Evolutionary conservation across 1,140 invertebrate genomes (phyloP), one percentile per base, ranked within the genome.

Genomic region (Liolophura sinensis): DNA sequence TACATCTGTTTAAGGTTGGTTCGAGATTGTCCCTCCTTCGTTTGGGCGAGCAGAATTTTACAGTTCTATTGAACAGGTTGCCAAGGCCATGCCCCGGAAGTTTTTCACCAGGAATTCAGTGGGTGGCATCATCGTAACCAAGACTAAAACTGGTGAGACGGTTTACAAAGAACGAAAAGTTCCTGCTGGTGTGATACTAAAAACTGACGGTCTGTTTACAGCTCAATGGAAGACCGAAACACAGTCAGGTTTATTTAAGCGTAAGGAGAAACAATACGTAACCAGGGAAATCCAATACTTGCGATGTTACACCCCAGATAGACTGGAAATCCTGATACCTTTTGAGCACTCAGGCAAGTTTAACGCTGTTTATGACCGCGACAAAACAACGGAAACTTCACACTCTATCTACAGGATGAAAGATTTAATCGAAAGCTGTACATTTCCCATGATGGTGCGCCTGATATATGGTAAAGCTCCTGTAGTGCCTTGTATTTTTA

Each of bases 401-500:
- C 69, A 75, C 58, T 69, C 73, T 18, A 71, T 81, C 7, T 81
- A 75, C 60, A 67, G 70, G 24, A 75, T 81, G 66, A 81, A 79
- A 64, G 76, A 81, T 52, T 70, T 81, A 47, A 20, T 78, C 5
- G 57, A 60, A 3, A 69, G 77, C 27, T 73, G 77, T 47, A 52
- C 69, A 6, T 70, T 78, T 46, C 79, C 79, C 18, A 22, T 78
- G 16, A 78, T 74, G 61, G 74, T 80, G 15, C 64, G 78, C 16
- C 69, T 81, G 40, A 66, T 81, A 18, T 81, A 72, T 58, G 79
- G 79, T 5, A 81, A 78, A 65, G 71, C 76, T 1, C 79, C 79
- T 0, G 72, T 76, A 15, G 75, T 78, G 6, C 76, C 78, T 0
- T 77, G 75, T 60, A 81, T 79, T 22, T 81, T 81, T 56, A 81